Evolutionary conservation across 2,888 invertebrate genomes (phyloP).

Genomic region (Blomia tropicalis): DNA sequence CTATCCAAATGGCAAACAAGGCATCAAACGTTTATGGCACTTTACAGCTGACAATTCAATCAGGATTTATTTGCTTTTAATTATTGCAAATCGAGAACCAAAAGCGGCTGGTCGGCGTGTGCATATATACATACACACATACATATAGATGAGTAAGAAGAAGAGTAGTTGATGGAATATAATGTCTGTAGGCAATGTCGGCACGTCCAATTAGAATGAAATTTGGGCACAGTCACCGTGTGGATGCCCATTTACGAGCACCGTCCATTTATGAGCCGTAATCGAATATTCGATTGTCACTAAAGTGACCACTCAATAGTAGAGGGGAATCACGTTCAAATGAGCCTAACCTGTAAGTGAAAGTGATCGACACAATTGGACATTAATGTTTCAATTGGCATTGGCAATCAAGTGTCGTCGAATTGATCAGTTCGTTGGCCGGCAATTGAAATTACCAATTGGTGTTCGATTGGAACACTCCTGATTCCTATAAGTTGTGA

Average conservation of each 20-base stretch:
- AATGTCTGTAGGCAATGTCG: too few species aligned
- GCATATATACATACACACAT: too few species aligned
- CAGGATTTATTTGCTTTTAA: conserved; percentile 4
- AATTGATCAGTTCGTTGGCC: not conserved
- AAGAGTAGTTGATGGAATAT: too few species aligned
- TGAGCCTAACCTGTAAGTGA: not conserved
- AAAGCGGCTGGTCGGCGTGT: too few species aligned
- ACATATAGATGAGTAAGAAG: too few species aligned
- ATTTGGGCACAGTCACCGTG: too few species aligned
- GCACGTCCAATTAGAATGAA: too few species aligned
- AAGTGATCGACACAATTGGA: not conserved
- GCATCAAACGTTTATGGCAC: too few species aligned
- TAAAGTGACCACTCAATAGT: not conserved
- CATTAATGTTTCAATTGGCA: not conserved
- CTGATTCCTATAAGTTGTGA: not conserved
- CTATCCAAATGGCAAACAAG: not conserved
- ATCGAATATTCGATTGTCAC: too few species aligned
- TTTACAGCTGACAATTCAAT: too few species aligned
- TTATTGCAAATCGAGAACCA: not conserved
- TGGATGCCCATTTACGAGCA: too few species aligned
- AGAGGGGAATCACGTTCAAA: not conserved
- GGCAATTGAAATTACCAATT: not conserved
- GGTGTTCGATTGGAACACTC: not conserved
- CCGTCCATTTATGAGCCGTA: conserved; percentile 3
- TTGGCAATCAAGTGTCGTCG: not conserved